Conservation (phyloP, 92 coral and sea anemone genomes). For the Ricordea florida region DNA sequence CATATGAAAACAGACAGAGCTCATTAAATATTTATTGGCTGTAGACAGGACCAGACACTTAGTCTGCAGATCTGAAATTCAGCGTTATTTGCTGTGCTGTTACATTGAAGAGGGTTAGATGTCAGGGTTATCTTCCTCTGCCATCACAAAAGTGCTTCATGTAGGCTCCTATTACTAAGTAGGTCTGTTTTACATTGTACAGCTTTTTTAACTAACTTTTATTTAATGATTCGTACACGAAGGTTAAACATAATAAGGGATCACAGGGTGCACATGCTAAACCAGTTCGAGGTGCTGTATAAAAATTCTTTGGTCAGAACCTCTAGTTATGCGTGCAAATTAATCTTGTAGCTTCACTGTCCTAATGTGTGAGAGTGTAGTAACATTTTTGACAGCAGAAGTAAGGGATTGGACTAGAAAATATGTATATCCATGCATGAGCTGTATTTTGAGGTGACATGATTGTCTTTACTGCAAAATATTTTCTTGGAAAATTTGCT, state of each 20-base stretch:
- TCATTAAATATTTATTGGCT: conserved; percentile 71
- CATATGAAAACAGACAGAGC: conserved; percentile 61
- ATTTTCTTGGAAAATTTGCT: neutral
- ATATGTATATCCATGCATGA: conserved; percentile 20
- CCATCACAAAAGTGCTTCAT: neutral
- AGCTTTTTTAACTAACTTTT: neutral
- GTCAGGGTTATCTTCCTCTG: neutral
- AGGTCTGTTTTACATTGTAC: neutral
- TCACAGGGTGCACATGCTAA: neutral
- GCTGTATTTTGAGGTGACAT: conserved; percentile 15
- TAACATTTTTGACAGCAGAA: neutral
- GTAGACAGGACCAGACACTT: conserved; percentile 64
- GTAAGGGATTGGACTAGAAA: neutral
- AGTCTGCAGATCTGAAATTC: conserved; percentile 44
- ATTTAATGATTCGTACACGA: conserved; percentile 8
- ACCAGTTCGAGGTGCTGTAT: neutral
- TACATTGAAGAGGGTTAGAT: neutral
- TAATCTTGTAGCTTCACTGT: neutral
- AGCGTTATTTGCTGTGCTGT: conserved; percentile 26
- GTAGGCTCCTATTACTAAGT: neutral
- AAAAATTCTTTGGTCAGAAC: neutral
- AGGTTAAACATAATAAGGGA: conserved; percentile 9
- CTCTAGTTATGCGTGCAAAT: neutral
- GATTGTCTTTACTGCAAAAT: neutral
- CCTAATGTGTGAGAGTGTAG: neutral